Evolutionary conservation across 1,140 invertebrate species (phyloP).

Genomic region (Zaprionus ghesquierei): DNA sequence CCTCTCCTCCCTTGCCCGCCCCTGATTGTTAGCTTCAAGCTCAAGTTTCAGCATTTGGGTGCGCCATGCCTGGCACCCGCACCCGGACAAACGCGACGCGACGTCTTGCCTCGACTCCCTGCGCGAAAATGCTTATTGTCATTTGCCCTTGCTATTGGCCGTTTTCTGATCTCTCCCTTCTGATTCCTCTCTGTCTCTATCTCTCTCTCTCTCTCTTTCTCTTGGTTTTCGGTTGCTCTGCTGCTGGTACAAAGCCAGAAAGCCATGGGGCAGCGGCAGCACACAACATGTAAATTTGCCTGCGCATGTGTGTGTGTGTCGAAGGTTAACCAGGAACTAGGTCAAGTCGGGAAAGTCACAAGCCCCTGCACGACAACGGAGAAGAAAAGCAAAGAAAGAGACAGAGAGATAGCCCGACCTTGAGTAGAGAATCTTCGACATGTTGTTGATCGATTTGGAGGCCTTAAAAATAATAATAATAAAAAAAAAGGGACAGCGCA

Average conservation of each 20-base stretch:
- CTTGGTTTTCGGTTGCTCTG: background rate
- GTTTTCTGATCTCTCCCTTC: constrained; percentile 5
- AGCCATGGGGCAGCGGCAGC: background rate
- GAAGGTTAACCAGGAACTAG: constrained; percentile 41
- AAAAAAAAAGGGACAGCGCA: background rate
- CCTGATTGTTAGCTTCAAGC: background rate
- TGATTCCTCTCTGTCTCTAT: background rate
- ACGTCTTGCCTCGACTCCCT: background rate
- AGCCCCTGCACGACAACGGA: background rate
- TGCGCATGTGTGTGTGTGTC: background rate
- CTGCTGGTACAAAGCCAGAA: constrained; percentile 28
- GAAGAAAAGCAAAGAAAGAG: background rate
- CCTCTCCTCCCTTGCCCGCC: background rate
- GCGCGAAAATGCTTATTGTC: constrained; percentile 25
- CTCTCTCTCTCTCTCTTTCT: background rate
- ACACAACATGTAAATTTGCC: background rate
- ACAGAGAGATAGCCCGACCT: background rate
- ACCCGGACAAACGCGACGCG: background rate
- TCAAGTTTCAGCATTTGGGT: constrained; percentile 15
- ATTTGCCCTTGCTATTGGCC: constrained; percentile 42
- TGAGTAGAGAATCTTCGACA: background rate
- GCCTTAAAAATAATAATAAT: background rate
- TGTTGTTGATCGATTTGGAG: background rate
- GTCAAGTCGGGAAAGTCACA: constrained; percentile 10
- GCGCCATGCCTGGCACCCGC: background rate